Evolutionary conservation across 2,797 vertebrate species (phyloP).

Genomic region (Pyrocephalus nanus): DNA sequence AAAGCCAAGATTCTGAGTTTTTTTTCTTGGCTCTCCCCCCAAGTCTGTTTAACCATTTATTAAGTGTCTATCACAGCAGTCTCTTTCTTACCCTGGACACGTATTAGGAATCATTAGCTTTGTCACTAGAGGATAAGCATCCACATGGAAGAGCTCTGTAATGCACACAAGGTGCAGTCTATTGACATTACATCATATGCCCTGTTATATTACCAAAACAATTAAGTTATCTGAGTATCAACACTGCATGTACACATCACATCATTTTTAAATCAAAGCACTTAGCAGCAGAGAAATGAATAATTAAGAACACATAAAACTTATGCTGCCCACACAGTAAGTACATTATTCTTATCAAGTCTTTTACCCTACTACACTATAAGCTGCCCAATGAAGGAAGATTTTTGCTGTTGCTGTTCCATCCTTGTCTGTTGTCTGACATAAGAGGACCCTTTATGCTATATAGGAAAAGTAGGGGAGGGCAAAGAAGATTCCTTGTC

Average conservation of each 20-base stretch:
- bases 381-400: background rate
- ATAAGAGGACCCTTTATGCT: background rate
- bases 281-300: constrained; percentile 55
- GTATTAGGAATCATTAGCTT: constrained; percentile 44
- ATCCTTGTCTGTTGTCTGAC: background rate
- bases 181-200: constrained; percentile 58
- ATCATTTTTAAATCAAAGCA: constrained; percentile 53
- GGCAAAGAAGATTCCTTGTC: background rate
- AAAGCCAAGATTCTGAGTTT: background rate
- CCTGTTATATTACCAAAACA: constrained; percentile 64
- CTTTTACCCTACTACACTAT: background rate
- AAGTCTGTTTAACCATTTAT: constrained; percentile 55
- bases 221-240: constrained; percentile 58
- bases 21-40: background rate
- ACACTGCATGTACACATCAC: constrained; percentile 20
- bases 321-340: constrained; percentile 31
- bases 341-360: constrained; percentile 23
- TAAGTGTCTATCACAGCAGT: constrained; percentile 33
- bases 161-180: constrained; percentile 44
- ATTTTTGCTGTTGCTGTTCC: background rate
- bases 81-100: background rate
- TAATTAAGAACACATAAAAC: constrained; percentile 58
- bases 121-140: constrained; percentile 27
- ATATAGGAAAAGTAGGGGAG: background rate
- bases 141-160: constrained; percentile 31